Evolutionary conservation across 2,888 invertebrate species (phyloP), one percentile per base, ranked within the genome.

Genomic region (Chydorus sphaericus): DNA sequence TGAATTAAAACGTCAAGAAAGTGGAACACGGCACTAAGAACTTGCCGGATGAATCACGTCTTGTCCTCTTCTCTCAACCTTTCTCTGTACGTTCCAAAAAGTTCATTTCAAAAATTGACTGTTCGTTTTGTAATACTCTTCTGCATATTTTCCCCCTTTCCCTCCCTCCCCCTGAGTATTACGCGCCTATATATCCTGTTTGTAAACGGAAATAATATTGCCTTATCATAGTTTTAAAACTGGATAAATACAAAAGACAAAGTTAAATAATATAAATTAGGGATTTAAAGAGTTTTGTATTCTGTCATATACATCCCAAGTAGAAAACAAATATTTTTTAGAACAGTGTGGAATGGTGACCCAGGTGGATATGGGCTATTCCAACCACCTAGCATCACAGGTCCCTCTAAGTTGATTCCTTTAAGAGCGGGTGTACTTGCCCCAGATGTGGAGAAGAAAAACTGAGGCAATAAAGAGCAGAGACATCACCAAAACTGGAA

Each of bases 401-500:
- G 44, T 44, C 44, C 39, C 44, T 23, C 11, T 26, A 44, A 44
- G 28, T n/a, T n/a, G n/a, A n/a, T 30, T 16, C 5, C 33, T 31
- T 72, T 80, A 84, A 66, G 87, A 83, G 67, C 91, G 80, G 61
- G 89, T 91, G 72, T 91, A 91, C 79, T 98, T 98, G 70, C 97
- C 98, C 98, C 98, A 99, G 70, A 99, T 99, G 77, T 98, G 98
- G 62, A 98, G 81, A 91, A 98, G 94, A 72, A 98, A 98, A 56
- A 98, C 98, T 54, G 96, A 97, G 26, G 97, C 97, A 68, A 98
- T 98, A 75, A 98, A 98, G 55, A 98, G 80, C 55, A 99, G 79
- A 59, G 96, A 96, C 96, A 98, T 97, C 57, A 98, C 97, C 67
- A 98, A 76, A 31, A 99, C 98, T 66, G 98, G 98, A 63, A 99